A percentile compares a stretch with the other conserved stretches of the same genome.
These are phyloP conservation scores for Psittacula echo DNA, from an alignment of 2,797 vertebrate genomes.

Conservation along the genomic window DNA sequence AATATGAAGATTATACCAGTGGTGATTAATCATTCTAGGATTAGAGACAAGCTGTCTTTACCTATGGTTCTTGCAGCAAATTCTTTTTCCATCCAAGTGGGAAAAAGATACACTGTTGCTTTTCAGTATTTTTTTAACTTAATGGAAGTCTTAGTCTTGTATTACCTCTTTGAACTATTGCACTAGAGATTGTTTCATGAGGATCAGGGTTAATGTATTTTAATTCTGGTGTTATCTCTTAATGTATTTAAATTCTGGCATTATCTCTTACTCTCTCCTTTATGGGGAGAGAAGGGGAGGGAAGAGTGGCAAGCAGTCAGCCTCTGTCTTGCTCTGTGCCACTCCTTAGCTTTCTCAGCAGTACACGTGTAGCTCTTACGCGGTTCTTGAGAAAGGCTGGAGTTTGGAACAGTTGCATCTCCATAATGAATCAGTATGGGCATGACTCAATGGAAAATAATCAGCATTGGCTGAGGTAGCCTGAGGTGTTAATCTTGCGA, in stretches of 20 bases:
- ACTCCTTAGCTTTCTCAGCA: background rate
- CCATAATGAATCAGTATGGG: background rate
- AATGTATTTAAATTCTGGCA: background rate
- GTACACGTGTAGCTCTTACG: background rate
- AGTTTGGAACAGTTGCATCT: conserved; percentile 33
- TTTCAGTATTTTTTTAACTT: background rate
- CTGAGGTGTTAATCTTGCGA: background rate
- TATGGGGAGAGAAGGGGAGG: background rate
- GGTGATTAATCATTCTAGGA: background rate
- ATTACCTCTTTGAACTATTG: background rate
- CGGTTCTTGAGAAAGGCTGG: conserved; percentile 18
- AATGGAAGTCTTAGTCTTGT: background rate
- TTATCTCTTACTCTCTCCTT: background rate
- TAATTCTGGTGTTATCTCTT: background rate
- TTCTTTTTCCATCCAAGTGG: background rate
- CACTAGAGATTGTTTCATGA: background rate
- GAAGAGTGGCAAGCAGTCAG: background rate
- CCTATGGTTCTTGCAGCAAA: background rate
- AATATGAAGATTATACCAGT: background rate
- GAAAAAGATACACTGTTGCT: background rate
- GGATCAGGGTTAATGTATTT: background rate
- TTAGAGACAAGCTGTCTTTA: background rate
- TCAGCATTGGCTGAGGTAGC: background rate
- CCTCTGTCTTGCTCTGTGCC: background rate
- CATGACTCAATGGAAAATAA: conserved; percentile 45